Conservation (phyloP, 2,113 vertebrate species). For the Notothenia coriiceps region DNA sequence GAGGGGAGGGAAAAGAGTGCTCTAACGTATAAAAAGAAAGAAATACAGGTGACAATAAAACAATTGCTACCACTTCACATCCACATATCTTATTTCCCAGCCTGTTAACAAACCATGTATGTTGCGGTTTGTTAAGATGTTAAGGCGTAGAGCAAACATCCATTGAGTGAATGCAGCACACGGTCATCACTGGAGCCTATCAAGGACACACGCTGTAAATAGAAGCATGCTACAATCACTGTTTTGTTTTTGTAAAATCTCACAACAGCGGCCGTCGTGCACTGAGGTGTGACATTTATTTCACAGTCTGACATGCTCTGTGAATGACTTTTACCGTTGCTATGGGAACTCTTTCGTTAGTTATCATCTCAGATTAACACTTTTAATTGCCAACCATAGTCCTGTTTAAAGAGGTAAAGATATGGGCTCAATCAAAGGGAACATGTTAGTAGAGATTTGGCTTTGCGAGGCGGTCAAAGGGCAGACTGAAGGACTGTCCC, state of each 20-base stretch:
- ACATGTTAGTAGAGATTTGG: neutral
- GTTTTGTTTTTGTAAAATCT: conserved; percentile 44
- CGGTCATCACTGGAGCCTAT: neutral
- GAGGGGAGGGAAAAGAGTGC: conserved; percentile 18
- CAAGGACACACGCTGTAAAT: conserved; percentile 1
- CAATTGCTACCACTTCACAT: neutral
- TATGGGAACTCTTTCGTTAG: conserved; percentile 75
- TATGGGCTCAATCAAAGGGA: conserved; percentile 10
- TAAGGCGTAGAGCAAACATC: neutral
- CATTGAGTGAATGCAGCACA: neutral
- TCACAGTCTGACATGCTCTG: conserved; percentile 76
- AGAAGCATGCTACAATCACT: conserved; percentile 6
- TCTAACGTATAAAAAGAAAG: conserved; percentile 11
- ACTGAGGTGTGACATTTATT: conserved; percentile 81
- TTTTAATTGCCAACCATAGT: conserved; percentile 80
- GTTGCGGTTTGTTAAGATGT: neutral
- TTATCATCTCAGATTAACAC: conserved; percentile 72
- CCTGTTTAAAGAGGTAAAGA: conserved; percentile 62
- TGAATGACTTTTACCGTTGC: conserved; percentile 82
- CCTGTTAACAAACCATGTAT: neutral
- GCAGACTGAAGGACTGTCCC: conserved; percentile 1
- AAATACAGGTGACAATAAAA: neutral
- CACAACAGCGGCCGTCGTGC: conserved; percentile 54
- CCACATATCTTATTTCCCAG: neutral
- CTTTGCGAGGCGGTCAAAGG: neutral